phyloP scores from a whole-genome alignment of 2,113 vertebrate genomes.

The Labeo rohita region DNA sequence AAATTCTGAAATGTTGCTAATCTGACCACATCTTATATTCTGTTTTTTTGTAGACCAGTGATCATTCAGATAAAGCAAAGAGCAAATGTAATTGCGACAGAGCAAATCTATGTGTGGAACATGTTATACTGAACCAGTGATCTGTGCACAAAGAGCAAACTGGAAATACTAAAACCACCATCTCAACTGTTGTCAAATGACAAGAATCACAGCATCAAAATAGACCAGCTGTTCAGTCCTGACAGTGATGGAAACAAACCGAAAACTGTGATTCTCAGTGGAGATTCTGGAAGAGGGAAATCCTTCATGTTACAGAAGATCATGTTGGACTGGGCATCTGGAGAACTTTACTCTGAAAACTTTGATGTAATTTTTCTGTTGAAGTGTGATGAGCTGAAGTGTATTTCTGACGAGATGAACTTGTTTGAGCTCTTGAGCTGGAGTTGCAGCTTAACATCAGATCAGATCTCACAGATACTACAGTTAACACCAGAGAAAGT shows the following conservation, averaged over 20 bases:
- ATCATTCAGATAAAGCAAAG: too few species aligned
- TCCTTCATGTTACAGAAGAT: constrained; percentile 69
- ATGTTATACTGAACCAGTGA: too few species aligned
- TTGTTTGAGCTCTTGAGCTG: constrained; percentile 56
- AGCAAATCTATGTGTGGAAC: too few species aligned
- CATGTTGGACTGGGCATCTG: constrained; percentile 67
- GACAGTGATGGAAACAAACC: not conserved
- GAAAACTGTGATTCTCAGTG: constrained; percentile 65
- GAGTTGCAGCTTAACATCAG: not conserved
- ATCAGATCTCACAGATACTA: constrained; percentile 48
- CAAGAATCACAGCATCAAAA: not conserved
- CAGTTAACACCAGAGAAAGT: constrained; percentile 47
- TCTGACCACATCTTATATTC: too few species aligned
- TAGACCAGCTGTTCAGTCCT: constrained; percentile 30
- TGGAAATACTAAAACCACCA: not conserved
- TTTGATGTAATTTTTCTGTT: constrained; percentile 72
- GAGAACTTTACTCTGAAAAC: not conserved
- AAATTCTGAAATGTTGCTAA: too few species aligned
- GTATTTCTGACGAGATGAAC: constrained; percentile 20
- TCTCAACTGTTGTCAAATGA: not conserved
- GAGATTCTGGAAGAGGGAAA: constrained; percentile 73
- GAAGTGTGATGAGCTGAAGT: constrained; percentile 62
- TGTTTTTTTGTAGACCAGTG: too few species aligned
- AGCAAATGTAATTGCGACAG: too few species aligned
- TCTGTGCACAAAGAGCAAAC: too few species aligned